Evolutionary conservation across 1,140 invertebrate species (phyloP).

Genomic region (Drosophila albomicans): DNA sequence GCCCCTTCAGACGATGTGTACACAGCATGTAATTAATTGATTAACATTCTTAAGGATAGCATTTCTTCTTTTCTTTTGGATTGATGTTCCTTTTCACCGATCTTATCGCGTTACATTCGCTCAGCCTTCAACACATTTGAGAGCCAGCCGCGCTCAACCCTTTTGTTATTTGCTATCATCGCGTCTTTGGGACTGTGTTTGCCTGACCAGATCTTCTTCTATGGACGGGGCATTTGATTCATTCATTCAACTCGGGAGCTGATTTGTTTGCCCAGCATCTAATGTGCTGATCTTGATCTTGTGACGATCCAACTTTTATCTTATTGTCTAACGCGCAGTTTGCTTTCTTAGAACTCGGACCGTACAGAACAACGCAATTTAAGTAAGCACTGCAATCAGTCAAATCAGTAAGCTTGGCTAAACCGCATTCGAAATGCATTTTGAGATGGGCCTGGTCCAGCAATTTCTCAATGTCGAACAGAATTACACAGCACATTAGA

Average conservation of each 20-base stretch:
- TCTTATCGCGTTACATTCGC: slow-evolving; percentile 78
- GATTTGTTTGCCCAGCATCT: slow-evolving; percentile 31
- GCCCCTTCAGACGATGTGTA: slow-evolving; percentile 23
- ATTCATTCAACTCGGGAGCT: slow-evolving; percentile 43
- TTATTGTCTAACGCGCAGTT: slow-evolving; percentile 65
- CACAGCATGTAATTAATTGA: slow-evolving; percentile 82
- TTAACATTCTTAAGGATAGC: slow-evolving; percentile 81
- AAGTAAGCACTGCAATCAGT: slow-evolving; percentile 54
- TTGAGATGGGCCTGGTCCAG: slow-evolving; percentile 52
- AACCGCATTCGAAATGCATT: slow-evolving; percentile 25
- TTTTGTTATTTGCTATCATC: slow-evolving; percentile 57
- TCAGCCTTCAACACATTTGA: slow-evolving; percentile 61
- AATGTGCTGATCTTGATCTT: slow-evolving; percentile 59
- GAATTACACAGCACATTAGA: slow-evolving; percentile 78
- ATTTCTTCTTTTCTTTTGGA: slow-evolving; percentile 49
- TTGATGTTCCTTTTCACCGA: slow-evolving; percentile 64
- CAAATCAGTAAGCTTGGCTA: slow-evolving; percentile 46
- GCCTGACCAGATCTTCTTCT: slow-evolving; percentile 58
- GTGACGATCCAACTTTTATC: slow-evolving; percentile 1
- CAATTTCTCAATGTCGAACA: slow-evolving; percentile 75
- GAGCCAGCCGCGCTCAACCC: slow-evolving; percentile 47
- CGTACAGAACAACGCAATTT: slow-evolving; percentile 42
- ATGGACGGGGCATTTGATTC: slow-evolving; percentile 48
- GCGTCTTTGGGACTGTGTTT: slow-evolving; percentile 7
- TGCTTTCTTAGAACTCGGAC: slow-evolving; percentile 67